Conservation (phyloP, 2,113 vertebrate species). For the Passer montanus region DNA sequence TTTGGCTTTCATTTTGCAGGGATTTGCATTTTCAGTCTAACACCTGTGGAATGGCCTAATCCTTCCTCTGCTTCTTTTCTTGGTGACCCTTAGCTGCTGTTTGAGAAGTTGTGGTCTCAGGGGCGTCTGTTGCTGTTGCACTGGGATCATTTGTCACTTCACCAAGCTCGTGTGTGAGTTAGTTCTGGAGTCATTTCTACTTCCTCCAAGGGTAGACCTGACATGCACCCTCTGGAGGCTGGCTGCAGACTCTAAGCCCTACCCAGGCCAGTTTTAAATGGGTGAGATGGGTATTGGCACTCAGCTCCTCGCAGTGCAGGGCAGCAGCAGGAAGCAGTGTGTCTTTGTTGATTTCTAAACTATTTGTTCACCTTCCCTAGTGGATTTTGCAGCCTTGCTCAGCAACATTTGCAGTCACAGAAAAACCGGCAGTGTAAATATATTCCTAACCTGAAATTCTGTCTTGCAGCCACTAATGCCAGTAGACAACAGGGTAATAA, state of each 20-base stretch:
- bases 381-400: background rate
- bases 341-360: background rate
- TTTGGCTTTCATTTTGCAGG: background rate
- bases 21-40: background rate
- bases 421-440: background rate
- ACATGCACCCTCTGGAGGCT: background rate
- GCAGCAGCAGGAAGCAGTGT: background rate
- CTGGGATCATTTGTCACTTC: background rate
- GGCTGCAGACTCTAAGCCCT: background rate
- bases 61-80: background rate
- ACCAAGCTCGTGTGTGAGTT: background rate
- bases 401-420: background rate
- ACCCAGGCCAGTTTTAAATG: background rate
- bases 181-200: background rate
- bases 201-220: background rate
- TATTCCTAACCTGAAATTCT: background rate
- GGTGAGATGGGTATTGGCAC: background rate
- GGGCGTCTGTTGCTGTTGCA: accelerated
- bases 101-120: background rate
- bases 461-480: background rate
- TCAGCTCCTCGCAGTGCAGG: background rate
- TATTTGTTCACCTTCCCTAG: background rate
- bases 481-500: background rate
- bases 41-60: background rate
- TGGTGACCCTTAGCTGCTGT: background rate